These are phyloP conservation scores for Eutolmus rufibarbis DNA, from an alignment of 2,888 invertebrate genomes.

Conservation along the genomic window DNA sequence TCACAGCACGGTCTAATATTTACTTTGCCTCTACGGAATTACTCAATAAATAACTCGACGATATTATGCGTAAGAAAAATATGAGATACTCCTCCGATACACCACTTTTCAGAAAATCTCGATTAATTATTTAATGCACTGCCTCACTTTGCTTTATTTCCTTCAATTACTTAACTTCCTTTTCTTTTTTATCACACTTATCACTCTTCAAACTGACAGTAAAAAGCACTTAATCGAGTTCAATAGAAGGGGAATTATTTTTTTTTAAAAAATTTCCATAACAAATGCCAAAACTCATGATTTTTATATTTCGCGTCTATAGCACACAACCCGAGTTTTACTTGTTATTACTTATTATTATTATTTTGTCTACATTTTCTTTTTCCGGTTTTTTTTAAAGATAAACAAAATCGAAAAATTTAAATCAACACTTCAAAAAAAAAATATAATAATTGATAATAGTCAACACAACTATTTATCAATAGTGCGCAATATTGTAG, in stretches of 20 bases:
- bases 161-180: neutral
- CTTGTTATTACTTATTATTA: neutral
- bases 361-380: neutral
- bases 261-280: neutral
- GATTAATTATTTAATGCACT: neutral
- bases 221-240: neutral
- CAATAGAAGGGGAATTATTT: neutral
- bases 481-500: neutral
- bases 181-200: neutral
- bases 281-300: neutral
- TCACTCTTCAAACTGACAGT: neutral
- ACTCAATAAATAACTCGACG: neutral
- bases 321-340: neutral
- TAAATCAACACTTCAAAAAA: neutral
- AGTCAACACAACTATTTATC: neutral
- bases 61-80: neutral
- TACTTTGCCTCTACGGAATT: neutral
- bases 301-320: neutral
- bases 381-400: neutral
- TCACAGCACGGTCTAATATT: slow-evolving; percentile 22
- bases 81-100: neutral
- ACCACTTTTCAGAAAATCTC: neutral
- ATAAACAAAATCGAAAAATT: neutral
- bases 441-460: neutral
- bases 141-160: neutral